phyloP scores from a whole-genome alignment of 2,797 vertebrate genomes.

The Alfaro cultratus region DNA sequence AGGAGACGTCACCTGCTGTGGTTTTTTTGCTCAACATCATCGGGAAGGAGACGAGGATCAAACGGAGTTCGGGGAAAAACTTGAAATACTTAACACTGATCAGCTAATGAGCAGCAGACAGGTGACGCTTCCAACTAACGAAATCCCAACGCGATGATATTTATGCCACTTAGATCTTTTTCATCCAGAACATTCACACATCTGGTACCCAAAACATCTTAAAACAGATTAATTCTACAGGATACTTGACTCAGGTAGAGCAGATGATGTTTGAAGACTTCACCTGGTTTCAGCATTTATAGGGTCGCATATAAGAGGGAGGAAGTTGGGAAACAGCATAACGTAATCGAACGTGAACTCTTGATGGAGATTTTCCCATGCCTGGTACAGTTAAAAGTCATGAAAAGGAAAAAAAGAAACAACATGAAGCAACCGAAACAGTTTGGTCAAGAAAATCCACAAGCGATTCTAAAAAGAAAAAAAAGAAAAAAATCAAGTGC shows the following conservation, averaged over 20 bases:
- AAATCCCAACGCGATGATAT: not conserved
- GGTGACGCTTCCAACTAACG: not conserved
- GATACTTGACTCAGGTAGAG: conserved; percentile 15
- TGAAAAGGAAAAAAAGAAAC: not conserved
- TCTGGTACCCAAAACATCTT: not conserved
- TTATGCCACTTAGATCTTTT: not conserved
- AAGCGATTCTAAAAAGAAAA: not conserved
- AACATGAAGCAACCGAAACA: not conserved
- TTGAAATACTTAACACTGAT: conserved; percentile 6
- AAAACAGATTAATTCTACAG: conserved; percentile 1
- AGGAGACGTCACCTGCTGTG: conserved; percentile 46
- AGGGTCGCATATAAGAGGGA: not conserved
- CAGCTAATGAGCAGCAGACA: conserved; percentile 19
- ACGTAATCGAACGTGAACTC: not conserved
- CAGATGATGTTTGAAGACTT: conserved; percentile 8
- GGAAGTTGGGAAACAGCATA: conserved; percentile 3
- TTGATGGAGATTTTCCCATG: not conserved
- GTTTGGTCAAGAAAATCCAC: not conserved
- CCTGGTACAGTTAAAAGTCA: not conserved
- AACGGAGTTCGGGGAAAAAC: conserved; percentile 23
- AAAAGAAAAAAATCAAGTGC: not conserved
- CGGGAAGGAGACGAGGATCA: conserved; percentile 27
- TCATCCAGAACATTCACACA: conserved; percentile 5
- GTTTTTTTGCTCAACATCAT: conserved; percentile 1
- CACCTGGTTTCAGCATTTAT: conserved; percentile 8